Conservation (phyloP, 2,797 vertebrate genomes). For the Mycteria americana region DNA sequence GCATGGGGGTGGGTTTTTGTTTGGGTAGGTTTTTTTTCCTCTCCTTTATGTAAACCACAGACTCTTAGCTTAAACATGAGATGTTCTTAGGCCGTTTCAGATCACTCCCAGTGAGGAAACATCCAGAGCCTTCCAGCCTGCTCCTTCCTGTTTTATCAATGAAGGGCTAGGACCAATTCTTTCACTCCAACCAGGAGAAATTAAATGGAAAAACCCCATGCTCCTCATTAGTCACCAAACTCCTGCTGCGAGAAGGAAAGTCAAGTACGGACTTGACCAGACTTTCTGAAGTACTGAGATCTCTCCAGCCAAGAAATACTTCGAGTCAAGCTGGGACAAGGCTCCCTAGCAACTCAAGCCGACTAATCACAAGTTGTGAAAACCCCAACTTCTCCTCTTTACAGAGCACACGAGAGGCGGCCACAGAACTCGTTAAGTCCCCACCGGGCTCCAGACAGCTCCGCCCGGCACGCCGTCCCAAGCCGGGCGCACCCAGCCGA, state of each 20-base stretch:
- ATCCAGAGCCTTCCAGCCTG: slow-evolving; percentile 27
- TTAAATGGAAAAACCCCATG: slow-evolving; percentile 26
- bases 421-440: background rate
- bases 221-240: slow-evolving; percentile 6
- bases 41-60: background rate
- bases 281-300: background rate
- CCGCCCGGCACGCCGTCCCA: background rate
- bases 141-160: slow-evolving; percentile 51
- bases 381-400: background rate
- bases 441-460: background rate
- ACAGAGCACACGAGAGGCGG: background rate
- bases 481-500: background rate
- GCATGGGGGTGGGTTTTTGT: background rate
- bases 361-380: background rate
- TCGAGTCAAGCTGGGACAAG: slow-evolving; percentile 57
- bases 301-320: slow-evolving; percentile 42
- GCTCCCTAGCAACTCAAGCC: slow-evolving; percentile 20
- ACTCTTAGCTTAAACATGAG: background rate
- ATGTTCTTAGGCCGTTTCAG: background rate
- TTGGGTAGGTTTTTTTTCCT: background rate
- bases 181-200: background rate
- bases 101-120: background rate
- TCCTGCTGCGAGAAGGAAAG: background rate
- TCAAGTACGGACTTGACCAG: slow-evolving; percentile 63
- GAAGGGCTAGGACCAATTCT: background rate